Base-by-base conservation (phyloP, 2,888 invertebrate genomes). In the Norana najaformis region DNA sequence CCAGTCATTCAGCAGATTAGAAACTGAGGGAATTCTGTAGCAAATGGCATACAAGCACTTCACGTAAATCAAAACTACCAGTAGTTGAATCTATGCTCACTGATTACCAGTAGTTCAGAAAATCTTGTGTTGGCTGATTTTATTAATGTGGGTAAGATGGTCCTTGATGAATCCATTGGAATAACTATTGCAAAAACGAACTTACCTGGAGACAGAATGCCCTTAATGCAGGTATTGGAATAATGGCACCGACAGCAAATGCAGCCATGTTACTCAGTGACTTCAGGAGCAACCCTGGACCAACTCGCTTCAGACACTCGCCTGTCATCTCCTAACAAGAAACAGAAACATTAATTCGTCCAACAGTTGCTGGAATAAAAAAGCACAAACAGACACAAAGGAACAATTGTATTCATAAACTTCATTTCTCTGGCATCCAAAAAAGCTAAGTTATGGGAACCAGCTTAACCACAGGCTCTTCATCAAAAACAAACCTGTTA, bases 161-260 rank as follows among this genome's bases (percentile, higher is more conserved):
- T 69, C n/a, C n/a, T 69, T 69, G 69, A n/a, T 69, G 69, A 30
- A n/a, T n/a, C 30, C n/a, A 5, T 47, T 23, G 20, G 1, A 1
- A 47, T 23, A 47, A 47, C 47, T 47, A 6, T 47, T 23, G 47
- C n/a, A 1, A 47, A 47, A 47, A 47, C 47, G 47, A 82, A 39
- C 93, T 91, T 93, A 96, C 96, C 95, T 96, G 96, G 82, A 98
- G 95, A 91, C 97, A 97, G 95, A 99, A 98, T 5, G 97, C 97
- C 92, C 98, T 96, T 90, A 99, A 95, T 0, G 99, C 99, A 1
- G 99, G 99, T 91, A 99, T 98, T 0, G 99, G 99, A 89, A 97
- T 96, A 93, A 99, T 96, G 82, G 98, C 96, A 0, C 97, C 97
- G 89, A 94, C 92, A 93, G 98, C 96, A 95, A 99, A 98, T 13